These are phyloP conservation scores for Apis florea DNA, from an alignment of 1,140 invertebrate genomes.

Conservation along the genomic window DNA sequence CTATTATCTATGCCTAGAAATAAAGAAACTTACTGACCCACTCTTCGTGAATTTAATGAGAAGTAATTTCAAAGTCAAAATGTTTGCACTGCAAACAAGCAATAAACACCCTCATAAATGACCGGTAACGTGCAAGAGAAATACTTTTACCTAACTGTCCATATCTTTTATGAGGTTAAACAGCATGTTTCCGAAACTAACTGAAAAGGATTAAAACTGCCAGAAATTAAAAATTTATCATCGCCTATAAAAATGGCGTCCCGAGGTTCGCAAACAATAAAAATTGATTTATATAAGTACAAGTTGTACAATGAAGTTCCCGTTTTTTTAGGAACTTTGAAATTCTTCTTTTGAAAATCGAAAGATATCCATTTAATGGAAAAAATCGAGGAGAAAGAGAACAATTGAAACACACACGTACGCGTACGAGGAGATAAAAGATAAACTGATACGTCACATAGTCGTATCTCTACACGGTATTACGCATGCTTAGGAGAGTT, in stretches of 20 bases:
- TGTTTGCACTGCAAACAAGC: neutral
- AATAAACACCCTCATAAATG: constrained; percentile 14
- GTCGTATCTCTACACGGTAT: constrained; percentile 6
- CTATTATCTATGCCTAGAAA: too few species aligned
- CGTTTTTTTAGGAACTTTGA: constrained; percentile 29
- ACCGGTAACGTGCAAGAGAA: too few species aligned
- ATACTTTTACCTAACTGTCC: neutral
- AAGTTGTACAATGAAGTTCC: neutral
- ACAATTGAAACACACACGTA: neutral
- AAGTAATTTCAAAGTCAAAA: neutral
- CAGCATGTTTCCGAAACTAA: neutral
- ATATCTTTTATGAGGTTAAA: neutral
- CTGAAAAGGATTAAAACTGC: neutral
- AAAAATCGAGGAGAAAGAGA: neutral
- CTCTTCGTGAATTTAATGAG: too few species aligned
- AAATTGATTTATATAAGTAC: constrained; percentile 51
- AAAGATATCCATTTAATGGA: neutral
- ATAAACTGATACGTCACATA: constrained; percentile 1
- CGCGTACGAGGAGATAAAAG: constrained; percentile 1
- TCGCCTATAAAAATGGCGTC: constrained; percentile 59
- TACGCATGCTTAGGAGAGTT: constrained; percentile 9
- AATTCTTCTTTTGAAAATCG: neutral
- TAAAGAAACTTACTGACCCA: too few species aligned
- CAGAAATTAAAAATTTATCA: constrained; percentile 65
- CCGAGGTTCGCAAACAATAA: constrained; percentile 53